Evolutionary conservation across 2,888 invertebrate species (phyloP), one percentile per base, ranked within the genome.

Genomic region (Cephus spinipes): DNA sequence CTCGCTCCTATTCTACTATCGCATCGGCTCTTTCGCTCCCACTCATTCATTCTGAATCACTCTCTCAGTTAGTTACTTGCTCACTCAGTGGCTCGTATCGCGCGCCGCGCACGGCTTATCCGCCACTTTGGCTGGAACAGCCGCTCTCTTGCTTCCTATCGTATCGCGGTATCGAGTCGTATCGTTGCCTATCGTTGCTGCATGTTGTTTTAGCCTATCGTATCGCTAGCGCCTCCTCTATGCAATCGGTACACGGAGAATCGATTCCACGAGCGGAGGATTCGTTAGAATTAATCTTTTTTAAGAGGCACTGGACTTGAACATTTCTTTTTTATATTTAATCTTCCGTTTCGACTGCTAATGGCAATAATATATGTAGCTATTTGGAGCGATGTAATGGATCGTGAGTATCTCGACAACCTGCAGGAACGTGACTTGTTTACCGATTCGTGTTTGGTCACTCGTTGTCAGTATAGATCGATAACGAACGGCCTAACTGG

Each of bases 21-120:
- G 74, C 69, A 68, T 68, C 78, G 68, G 3, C 77, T 76, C 76
- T 80, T 78, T 79, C 79, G 78, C 68, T 76, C 55, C 78, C 68
- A 76, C 71, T 80, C 75, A 68, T 40, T 77, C 68, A 31, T 68
- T 32, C 69, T 12, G 31, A 68, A 71, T 69, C 33, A 73, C 73
- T 34, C 55, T 55, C 73, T 73, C 76, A 74, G 77, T 75, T 74
- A 69, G 74, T 69, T 75, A 68, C 74, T 76, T 32, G 35, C 31
- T 69, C 23, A 34, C 33, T 73, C 23, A 74, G 32, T 40, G 34
- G 30, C 75, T 78, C 71, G 34, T 73, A 55, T 75, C 75, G 40
- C 73, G 79, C 79, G 80, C 77, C 75, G 80, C 80, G 80, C 80
- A 79, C 81, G 74, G 76, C 77, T 80, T 81, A 79, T 80, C 80